Evolutionary conservation across 64 coral and sea anemone species (phyloP).

Genomic region (Montipora efflorescens): DNA sequence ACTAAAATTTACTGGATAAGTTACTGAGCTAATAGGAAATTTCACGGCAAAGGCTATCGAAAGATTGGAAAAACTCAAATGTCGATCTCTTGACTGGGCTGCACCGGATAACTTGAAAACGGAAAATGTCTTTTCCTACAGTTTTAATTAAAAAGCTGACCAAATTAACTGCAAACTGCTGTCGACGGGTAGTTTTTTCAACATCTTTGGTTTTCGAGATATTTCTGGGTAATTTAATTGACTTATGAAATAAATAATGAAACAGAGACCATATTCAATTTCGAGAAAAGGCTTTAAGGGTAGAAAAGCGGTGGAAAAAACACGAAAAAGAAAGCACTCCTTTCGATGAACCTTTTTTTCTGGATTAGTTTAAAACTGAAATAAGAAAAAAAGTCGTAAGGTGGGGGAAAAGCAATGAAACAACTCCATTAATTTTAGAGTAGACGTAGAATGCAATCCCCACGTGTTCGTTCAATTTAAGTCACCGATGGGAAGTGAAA

Average conservation of each 20-base stretch:
- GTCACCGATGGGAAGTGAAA: neutral
- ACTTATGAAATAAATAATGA: constrained; percentile 29
- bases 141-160: constrained; percentile 23
- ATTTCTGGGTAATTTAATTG: constrained; percentile 37
- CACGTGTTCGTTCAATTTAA: constrained; percentile 27
- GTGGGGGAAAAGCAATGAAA: neutral
- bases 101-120: neutral
- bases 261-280: neutral
- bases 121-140: neutral
- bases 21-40: neutral
- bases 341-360: neutral
- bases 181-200: constrained; percentile 52
- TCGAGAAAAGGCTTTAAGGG: constrained; percentile 2
- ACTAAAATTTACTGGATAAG: constrained; percentile 23
- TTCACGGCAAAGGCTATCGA: neutral
- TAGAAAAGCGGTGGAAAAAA: neutral
- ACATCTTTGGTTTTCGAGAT: constrained; percentile 31
- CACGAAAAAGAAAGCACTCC: no score
- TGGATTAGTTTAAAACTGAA: neutral
- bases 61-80: neutral
- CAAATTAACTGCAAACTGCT: constrained; percentile 26
- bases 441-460: neutral
- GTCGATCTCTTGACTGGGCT: neutral
- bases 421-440: constrained; percentile 2
- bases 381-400: neutral